phyloP scores from a whole-genome alignment of 2,797 vertebrate genomes.

The Huso huso region DNA sequence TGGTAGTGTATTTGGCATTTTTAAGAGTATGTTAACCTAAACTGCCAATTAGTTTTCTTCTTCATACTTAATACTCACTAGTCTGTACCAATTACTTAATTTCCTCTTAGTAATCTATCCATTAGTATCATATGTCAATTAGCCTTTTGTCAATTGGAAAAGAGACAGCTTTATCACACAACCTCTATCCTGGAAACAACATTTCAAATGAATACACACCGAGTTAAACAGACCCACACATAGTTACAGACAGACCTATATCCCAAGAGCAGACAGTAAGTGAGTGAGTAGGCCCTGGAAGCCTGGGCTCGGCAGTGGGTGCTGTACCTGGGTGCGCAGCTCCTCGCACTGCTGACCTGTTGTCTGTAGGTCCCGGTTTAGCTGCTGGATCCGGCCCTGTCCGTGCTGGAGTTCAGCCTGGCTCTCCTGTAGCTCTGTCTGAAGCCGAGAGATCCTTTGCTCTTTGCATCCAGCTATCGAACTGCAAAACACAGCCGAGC shows the following conservation, averaged over 20 bases:
- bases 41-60: too few species aligned
- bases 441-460: slow-evolving; percentile 76
- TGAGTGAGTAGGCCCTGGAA: slow-evolving; percentile 39
- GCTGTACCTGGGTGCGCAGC: slow-evolving; percentile 61
- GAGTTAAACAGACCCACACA: slow-evolving; percentile 18
- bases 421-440: slow-evolving; percentile 69
- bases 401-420: slow-evolving; percentile 64
- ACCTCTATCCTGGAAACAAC: too few species aligned
- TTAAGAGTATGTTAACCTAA: too few species aligned
- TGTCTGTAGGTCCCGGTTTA: slow-evolving; percentile 46
- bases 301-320: slow-evolving; percentile 35
- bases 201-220: slow-evolving; percentile 3
- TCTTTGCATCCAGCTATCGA: slow-evolving; percentile 85
- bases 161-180: too few species aligned
- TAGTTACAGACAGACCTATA: slow-evolving; percentile 26
- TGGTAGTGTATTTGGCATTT: too few species aligned
- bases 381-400: slow-evolving; percentile 47
- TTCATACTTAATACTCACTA: too few species aligned
- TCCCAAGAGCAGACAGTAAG: slow-evolving; percentile 22
- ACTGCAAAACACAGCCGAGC: slow-evolving; percentile 79
- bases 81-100: too few species aligned
- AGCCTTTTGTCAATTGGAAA: too few species aligned
- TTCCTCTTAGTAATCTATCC: too few species aligned
- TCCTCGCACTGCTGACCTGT: slow-evolving; percentile 44
- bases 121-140: too few species aligned